Conservation (phyloP, 2,797 vertebrate genomes). For the Thamnophis elegans region DNA sequence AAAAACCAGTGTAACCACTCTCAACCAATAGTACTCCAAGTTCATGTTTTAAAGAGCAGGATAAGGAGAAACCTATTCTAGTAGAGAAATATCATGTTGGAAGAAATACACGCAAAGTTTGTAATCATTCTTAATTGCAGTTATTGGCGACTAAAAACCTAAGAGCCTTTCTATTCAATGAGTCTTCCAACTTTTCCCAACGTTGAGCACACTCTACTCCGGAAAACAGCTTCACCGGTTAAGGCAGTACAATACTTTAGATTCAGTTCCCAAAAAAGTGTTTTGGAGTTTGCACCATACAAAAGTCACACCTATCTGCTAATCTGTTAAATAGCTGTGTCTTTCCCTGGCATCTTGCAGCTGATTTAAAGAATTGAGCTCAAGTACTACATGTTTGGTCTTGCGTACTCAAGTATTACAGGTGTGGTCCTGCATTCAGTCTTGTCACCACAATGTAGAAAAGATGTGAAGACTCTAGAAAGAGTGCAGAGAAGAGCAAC, state of each 20-base stretch:
- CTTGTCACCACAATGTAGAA: too few species aligned
- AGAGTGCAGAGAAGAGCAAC: too few species aligned
- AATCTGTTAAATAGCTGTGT: not conserved
- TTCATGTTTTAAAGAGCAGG: not conserved
- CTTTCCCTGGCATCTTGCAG: not conserved
- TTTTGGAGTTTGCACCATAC: not conserved
- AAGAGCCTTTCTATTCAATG: not conserved
- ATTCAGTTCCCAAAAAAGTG: not conserved
- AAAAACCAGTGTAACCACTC: not conserved
- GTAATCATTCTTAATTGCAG: not conserved
- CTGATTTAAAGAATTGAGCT: not conserved
- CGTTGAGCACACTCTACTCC: not conserved
- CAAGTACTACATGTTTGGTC: not conserved
- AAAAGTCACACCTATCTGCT: not conserved
- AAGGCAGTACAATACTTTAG: not conserved
- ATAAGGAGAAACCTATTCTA: not conserved
- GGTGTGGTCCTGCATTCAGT: too few species aligned
- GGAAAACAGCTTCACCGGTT: not conserved
- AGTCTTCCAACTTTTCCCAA: not conserved
- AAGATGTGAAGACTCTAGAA: too few species aligned
- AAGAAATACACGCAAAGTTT: not conserved
- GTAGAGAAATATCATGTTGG: not conserved
- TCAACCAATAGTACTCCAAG: not conserved
- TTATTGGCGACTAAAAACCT: not conserved
- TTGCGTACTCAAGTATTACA: not conserved